Percentiles rank a stretch among this genome's conserved stretches.
phyloP scores from a whole-genome alignment of 1,140 invertebrate genomes.

The Epicauta chinensis region DNA sequence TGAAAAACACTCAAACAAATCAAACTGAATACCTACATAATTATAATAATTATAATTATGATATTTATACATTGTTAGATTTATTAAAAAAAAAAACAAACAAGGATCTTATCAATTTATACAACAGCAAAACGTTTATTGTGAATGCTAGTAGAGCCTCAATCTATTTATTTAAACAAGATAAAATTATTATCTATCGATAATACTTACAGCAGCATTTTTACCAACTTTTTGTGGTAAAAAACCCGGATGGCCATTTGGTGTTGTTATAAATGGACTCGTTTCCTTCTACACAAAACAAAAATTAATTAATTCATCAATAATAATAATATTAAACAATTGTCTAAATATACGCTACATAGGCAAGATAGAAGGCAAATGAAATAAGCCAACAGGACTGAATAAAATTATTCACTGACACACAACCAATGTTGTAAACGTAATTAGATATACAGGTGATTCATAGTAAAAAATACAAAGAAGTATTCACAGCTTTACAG shows the following conservation, averaged over 20 bases:
- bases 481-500: too few species aligned
- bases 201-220: constrained; percentile 57
- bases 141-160: too few species aligned
- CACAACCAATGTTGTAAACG: too few species aligned
- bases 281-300: constrained; percentile 55
- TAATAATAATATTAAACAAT: too few species aligned
- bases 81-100: too few species aligned
- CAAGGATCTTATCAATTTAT: neutral
- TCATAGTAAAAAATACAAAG: too few species aligned
- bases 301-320: constrained; percentile 5
- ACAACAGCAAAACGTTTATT: too few species aligned
- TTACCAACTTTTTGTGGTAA: constrained; percentile 90
- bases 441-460: too few species aligned
- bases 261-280: constrained; percentile 80
- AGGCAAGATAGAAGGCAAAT: too few species aligned
- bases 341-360: too few species aligned
- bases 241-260: constrained; percentile 89
- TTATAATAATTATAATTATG: neutral
- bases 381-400: too few species aligned
- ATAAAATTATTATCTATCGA: constrained; percentile 8
- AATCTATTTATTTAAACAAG: constrained; percentile 10
- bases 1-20: neutral
- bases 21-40: neutral
- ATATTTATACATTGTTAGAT: neutral
- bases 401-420: too few species aligned